phyloP scores from a whole-genome alignment of 1,140 invertebrate species.

The Helicoverpa armigera region DNA sequence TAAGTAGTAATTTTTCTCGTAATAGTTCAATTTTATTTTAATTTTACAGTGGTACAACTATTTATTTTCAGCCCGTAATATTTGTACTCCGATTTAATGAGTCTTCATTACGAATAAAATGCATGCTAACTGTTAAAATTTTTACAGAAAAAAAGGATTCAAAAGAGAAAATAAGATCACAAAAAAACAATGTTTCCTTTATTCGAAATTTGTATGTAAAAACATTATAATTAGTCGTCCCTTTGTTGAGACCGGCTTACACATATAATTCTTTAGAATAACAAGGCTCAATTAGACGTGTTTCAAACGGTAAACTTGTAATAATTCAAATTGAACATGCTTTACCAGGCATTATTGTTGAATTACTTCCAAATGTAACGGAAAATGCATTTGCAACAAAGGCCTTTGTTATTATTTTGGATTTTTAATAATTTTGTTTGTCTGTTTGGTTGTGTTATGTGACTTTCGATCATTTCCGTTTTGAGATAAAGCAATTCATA shows the following conservation, averaged over 20 bases:
- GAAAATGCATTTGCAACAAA: conserved; percentile 19
- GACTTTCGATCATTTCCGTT: no score
- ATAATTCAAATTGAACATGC: conserved; percentile 37
- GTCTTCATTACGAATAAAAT: no score
- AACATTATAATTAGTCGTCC: conserved; percentile 25
- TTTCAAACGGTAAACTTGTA: conserved; percentile 24
- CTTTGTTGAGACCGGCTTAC: conserved; percentile 22
- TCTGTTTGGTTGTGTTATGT: background rate
- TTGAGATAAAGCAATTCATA: background rate
- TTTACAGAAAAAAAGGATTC: no score
- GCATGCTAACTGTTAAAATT: no score
- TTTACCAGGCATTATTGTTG: conserved; percentile 7
- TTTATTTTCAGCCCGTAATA: no score
- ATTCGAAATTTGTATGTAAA: conserved; percentile 28
- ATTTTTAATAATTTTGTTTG: background rate
- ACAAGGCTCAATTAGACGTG: conserved; percentile 30
- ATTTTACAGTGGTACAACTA: no score
- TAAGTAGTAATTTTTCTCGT: no score
- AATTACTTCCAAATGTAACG: conserved; percentile 14
- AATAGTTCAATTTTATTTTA: no score
- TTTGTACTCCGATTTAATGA: no score
- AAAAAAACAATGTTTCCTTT: conserved; percentile 6
- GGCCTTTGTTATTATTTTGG: conserved; percentile 10
- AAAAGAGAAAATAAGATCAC: conserved; percentile 7
- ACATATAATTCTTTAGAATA: conserved; percentile 35